A percentile compares a stretch with the other conserved stretches of the same genome.
Conservation (phyloP, 2,888 invertebrate species). For the Rugalucina vietnamica region DNA sequence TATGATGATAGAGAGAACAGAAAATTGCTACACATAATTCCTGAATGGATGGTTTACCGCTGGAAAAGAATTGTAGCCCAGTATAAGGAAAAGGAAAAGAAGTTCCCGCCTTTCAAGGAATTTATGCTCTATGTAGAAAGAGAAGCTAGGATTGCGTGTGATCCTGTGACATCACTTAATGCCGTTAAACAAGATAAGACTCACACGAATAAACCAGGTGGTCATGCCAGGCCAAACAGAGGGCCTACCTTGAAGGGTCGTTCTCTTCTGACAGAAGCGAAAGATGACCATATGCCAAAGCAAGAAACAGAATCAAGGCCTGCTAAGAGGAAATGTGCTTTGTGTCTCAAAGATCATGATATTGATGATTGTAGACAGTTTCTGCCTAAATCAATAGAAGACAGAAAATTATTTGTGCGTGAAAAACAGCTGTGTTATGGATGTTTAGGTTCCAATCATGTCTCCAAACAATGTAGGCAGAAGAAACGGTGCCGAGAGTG, state of each 20-base stretch:
- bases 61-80: slow-evolving; percentile 39
- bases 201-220: neutral
- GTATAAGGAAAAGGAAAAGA: slow-evolving; percentile 4
- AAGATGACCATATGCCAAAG: too few species aligned
- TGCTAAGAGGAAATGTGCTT: too few species aligned
- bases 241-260: neutral
- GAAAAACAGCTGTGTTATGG: too few species aligned
- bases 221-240: neutral
- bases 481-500: too few species aligned
- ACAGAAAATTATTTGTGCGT: too few species aligned
- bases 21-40: slow-evolving; percentile 55
- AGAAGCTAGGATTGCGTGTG: slow-evolving; percentile 58
- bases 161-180: slow-evolving; percentile 51
- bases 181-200: neutral
- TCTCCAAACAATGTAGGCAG: too few species aligned
- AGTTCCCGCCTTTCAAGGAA: slow-evolving; percentile 43
- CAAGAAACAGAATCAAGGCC: too few species aligned
- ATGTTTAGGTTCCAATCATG: too few species aligned
- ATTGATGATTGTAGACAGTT: too few species aligned
- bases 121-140: slow-evolving; percentile 46
- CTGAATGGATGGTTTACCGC: slow-evolving; percentile 42
- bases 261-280: neutral
- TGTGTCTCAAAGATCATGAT: too few species aligned
- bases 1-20: slow-evolving; percentile 57
- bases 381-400: too few species aligned